Percentiles rank a stretch among this genome's conserved stretches.
These are phyloP conservation scores for Agapetus fuscipes DNA, from an alignment of 2,888 invertebrate species.

Conservation along the genomic window DNA sequence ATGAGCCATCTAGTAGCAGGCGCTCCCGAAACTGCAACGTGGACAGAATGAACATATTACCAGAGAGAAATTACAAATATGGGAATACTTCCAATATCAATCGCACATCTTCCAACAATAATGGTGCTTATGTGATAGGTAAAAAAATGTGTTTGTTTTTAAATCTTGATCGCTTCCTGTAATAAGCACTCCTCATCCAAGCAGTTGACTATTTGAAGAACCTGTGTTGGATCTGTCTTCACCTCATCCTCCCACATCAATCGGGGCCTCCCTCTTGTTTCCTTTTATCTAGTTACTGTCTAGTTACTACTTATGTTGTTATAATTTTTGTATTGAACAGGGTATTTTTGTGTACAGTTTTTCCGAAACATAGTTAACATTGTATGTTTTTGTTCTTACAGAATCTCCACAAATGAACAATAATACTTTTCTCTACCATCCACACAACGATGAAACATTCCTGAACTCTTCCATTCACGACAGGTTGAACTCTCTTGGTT, in stretches of 20 bases:
- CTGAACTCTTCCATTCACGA: slow-evolving; percentile 60
- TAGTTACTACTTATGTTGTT: no score
- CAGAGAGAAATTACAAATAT: slow-evolving; percentile 35
- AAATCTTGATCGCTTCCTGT: no score
- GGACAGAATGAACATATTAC: slow-evolving; percentile 41
- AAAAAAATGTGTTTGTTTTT: no score
- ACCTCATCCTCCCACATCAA: no score
- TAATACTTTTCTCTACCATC: slow-evolving; percentile 34
- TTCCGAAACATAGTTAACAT: no score
- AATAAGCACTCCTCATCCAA: no score
- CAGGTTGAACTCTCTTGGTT: slow-evolving; percentile 61
- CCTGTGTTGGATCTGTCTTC: no score
- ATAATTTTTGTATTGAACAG: no score
- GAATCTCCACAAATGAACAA: slow-evolving; percentile 44
- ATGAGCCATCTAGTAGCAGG: slow-evolving; percentile 33
- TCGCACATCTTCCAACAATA: slow-evolving; percentile 20
- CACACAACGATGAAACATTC: slow-evolving; percentile 36
- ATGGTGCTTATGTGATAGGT: slow-evolving; percentile 37
- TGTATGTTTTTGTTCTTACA: slow-evolving; percentile 6
- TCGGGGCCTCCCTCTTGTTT: no score
- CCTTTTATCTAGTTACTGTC: no score
- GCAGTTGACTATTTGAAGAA: no score
- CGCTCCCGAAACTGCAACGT: slow-evolving; percentile 42
- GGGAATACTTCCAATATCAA: slow-evolving; percentile 27
- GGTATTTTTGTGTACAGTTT: no score